Evolutionary conservation across 1,140 invertebrate genomes (phyloP).

Genomic region (Elymnias hypermnestra): DNA sequence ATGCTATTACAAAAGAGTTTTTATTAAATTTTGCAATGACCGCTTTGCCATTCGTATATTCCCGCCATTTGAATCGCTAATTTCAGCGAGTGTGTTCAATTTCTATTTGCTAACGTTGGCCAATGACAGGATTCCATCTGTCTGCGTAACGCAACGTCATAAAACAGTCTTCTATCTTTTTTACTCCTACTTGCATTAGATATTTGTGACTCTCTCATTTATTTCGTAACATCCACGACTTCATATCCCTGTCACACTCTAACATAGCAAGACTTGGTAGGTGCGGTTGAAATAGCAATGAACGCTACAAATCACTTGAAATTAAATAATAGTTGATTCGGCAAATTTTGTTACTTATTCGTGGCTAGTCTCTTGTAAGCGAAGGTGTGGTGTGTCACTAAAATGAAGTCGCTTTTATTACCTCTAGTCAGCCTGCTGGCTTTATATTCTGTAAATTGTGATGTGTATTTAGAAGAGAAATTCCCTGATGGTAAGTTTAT

Average conservation of each 20-base stretch:
- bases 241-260: constrained; percentile 32
- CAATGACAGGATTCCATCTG: constrained; percentile 78
- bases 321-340: constrained; percentile 58
- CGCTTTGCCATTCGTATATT: constrained; percentile 29
- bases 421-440: constrained; percentile 73
- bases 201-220: constrained; percentile 29
- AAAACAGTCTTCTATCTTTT: constrained; percentile 29
- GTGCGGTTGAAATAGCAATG: constrained; percentile 29
- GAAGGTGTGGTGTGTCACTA: constrained; percentile 57
- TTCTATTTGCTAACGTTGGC: constrained; percentile 54
- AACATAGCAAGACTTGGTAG: neutral
- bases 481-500: constrained; percentile 85
- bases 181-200: constrained; percentile 28
- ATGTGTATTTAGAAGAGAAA: constrained; percentile 84
- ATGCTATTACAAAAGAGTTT: too few relatives aligned
- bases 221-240: constrained; percentile 19
- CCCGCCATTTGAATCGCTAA: constrained; percentile 30
- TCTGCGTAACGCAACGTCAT: constrained; percentile 70
- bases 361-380: constrained; percentile 56
- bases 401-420: constrained; percentile 74
- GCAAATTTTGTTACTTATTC: constrained; percentile 66
- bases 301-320: constrained; percentile 37
- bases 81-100: constrained; percentile 56
- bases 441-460: constrained; percentile 72
- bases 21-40: neutral